Percentiles rank a stretch among this genome's conserved stretches.
phyloP scores from a whole-genome alignment of 2,888 invertebrate genomes.

The Amphipoea oculea region DNA sequence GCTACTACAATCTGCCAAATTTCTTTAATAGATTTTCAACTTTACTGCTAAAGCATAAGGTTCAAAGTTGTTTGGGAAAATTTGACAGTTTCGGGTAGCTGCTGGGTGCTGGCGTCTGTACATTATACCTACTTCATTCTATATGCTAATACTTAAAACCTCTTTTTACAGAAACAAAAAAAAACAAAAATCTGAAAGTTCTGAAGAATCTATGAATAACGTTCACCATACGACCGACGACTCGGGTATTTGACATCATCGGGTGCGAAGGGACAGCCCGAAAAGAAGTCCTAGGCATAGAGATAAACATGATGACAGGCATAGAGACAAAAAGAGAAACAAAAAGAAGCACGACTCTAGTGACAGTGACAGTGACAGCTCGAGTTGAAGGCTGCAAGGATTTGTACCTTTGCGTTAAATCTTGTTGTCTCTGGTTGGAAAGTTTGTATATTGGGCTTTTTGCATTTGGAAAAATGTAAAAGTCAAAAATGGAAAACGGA shows the following conservation, averaged over 20 bases:
- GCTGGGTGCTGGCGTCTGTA: no score
- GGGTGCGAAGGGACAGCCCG: conserved; percentile 84
- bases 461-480: conserved; percentile 14
- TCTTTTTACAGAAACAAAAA: conserved; percentile 77
- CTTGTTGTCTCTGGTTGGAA: conserved; percentile 60
- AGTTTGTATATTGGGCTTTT: conserved; percentile 46
- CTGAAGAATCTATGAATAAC: conserved; percentile 85
- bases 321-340: conserved; percentile 74
- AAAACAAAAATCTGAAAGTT: conserved; percentile 85
- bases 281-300: conserved; percentile 73
- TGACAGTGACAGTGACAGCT: conserved; percentile 81
- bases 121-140: neutral
- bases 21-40: no score
- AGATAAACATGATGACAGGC: conserved; percentile 70
- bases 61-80: no score
- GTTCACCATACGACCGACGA: conserved; percentile 88
- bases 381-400: conserved; percentile 79
- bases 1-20: no score
- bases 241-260: conserved; percentile 89
- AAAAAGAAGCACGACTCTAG: conserved; percentile 78
- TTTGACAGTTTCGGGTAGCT: no score
- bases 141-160: neutral
- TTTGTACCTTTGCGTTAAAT: conserved; percentile 56
- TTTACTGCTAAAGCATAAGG: no score
- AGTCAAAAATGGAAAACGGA: conserved; percentile 4